phyloP scores from a whole-genome alignment of 2,797 vertebrate species.

The Harpagifer antarcticus region DNA sequence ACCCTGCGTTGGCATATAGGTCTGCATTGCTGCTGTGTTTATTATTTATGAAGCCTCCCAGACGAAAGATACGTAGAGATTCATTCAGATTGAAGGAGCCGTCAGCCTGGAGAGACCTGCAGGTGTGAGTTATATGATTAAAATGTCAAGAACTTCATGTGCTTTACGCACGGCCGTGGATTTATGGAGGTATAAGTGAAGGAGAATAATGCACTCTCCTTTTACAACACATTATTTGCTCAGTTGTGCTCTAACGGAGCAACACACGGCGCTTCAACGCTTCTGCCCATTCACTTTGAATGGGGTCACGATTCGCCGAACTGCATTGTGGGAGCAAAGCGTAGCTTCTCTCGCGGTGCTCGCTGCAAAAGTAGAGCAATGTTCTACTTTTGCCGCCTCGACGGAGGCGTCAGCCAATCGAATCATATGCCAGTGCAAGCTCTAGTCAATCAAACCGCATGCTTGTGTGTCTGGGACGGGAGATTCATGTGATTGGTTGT shows the following conservation, averaged over 20 bases:
- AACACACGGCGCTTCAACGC: too few species aligned
- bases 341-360: too few species aligned
- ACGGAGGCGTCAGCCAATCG: too few species aligned
- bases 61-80: conserved; percentile 50
- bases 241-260: background rate
- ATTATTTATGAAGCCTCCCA: conserved; percentile 64
- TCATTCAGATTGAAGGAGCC: conserved; percentile 43
- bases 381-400: too few species aligned
- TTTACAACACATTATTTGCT: background rate
- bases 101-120: conserved; percentile 31
- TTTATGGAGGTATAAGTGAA: background rate
- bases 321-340: too few species aligned
- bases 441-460: too few species aligned
- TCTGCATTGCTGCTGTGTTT: conserved; percentile 46
- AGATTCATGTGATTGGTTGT: too few species aligned
- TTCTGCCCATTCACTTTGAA: too few species aligned
- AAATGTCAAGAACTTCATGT: background rate
- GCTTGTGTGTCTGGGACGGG: too few species aligned
- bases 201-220: background rate
- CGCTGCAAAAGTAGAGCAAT: too few species aligned
- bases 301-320: too few species aligned
- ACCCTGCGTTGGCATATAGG: conserved; percentile 34
- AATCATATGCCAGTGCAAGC: too few species aligned
- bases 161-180: background rate
- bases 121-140: background rate